Conservation (phyloP, 1,140 invertebrate species). For the Zaprionus gabonicus region DNA sequence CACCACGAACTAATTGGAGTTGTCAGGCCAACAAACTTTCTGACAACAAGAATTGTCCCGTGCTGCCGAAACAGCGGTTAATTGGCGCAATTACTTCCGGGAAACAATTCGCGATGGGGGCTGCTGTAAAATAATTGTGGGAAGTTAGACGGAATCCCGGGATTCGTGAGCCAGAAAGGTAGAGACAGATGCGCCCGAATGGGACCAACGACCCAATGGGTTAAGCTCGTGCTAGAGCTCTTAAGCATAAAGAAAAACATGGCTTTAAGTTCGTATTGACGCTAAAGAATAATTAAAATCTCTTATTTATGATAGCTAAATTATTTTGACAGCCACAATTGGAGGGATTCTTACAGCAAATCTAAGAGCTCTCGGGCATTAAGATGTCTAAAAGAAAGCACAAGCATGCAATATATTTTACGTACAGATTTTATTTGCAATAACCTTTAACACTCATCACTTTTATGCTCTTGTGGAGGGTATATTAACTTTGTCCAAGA, state of each 20-base stretch:
- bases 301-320: background rate
- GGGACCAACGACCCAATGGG: background rate
- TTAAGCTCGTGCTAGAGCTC: background rate
- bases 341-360: too few species aligned
- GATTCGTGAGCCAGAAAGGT: background rate
- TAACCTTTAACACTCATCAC: too few species aligned
- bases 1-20: slow-evolving; percentile 2
- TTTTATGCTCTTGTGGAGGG: too few species aligned
- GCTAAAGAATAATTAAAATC: background rate
- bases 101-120: background rate
- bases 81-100: slow-evolving; percentile 6
- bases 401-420: too few species aligned
- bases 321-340: background rate
- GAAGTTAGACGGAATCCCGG: background rate
- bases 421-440: too few species aligned
- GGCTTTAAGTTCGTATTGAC: too few species aligned
- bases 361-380: too few species aligned
- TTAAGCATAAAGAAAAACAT: too few species aligned
- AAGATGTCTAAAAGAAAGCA: too few species aligned
- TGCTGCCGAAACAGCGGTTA: background rate
- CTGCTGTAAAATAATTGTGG: background rate
- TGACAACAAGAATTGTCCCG: background rate
- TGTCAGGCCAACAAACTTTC: slow-evolving; percentile 1
- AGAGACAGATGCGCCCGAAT: background rate
- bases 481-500: too few species aligned